A percentile compares a stretch with the other conserved stretches of the same genome.
Evolutionary conservation across 1,140 invertebrate genomes (phyloP).

Genomic region (Pogonus chalceus): DNA sequence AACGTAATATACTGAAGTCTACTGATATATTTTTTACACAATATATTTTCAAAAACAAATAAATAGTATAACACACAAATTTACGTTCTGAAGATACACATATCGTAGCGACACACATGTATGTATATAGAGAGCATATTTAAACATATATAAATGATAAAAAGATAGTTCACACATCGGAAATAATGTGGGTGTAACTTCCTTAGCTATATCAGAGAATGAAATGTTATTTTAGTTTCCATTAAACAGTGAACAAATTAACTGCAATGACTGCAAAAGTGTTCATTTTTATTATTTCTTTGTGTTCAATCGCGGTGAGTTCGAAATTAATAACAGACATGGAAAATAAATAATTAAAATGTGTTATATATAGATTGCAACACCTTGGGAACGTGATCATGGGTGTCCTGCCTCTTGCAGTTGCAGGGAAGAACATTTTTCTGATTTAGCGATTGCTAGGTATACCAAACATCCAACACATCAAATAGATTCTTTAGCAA

Average conservation of each 20-base stretch:
- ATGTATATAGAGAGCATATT: too few relatives aligned
- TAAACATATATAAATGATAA: neutral
- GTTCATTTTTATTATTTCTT: slow-evolving; percentile 9
- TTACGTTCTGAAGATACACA: too few relatives aligned
- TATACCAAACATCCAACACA: slow-evolving; percentile 19
- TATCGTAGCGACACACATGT: too few relatives aligned
- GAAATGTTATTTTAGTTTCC: slow-evolving; percentile 4
- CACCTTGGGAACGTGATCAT: slow-evolving; percentile 26
- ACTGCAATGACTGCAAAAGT: too few relatives aligned
- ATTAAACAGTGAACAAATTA: neutral
- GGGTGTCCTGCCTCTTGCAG: slow-evolving; percentile 38
- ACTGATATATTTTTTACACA: too few relatives aligned
- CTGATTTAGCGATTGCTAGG: slow-evolving; percentile 38
- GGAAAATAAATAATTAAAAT: too few relatives aligned
- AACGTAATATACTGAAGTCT: too few relatives aligned
- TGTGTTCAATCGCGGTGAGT: neutral
- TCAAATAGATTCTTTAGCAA: slow-evolving; percentile 25
- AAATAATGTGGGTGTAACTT: neutral
- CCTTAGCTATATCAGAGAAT: slow-evolving; percentile 1
- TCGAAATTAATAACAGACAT: neutral
- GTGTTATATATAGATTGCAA: slow-evolving; percentile 12
- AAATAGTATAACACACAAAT: too few relatives aligned
- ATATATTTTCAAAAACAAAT: too few relatives aligned
- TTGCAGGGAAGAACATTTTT: slow-evolving; percentile 38
- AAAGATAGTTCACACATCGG: neutral